Conservation (phyloP, 37 sponge, comb jelly and placozoan species). For the Chondrosia reniformis region DNA sequence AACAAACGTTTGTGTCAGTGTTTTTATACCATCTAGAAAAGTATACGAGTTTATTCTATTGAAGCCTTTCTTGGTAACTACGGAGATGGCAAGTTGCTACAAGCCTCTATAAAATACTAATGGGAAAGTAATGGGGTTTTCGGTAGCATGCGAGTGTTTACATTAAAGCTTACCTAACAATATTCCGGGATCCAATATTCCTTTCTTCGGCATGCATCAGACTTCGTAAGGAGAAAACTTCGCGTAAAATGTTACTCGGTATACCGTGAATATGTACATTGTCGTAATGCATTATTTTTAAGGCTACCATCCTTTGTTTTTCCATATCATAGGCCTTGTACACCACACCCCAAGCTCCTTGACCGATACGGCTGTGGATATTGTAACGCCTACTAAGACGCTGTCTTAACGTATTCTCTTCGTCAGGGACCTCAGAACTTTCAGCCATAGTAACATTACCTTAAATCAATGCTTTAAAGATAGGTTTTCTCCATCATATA, state of each 20-base stretch:
- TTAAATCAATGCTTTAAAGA: no score
- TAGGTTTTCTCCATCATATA: no score
- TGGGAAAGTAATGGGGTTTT: no score
- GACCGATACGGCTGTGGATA: conserved; percentile 1
- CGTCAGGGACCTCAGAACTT: no score
- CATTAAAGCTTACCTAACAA: not conserved
- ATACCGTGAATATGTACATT: conserved; percentile 12
- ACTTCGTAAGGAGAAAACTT: conserved; percentile 1
- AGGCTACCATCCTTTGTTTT: not conserved
- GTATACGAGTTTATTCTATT: no score
- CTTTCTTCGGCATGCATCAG: not conserved
- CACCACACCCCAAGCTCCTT: conserved; percentile 15
- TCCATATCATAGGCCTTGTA: conserved; percentile 22
- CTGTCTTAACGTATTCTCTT: not conserved
- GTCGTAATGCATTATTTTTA: conserved; percentile 20
- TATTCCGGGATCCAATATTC: no score
- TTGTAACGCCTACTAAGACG: conserved; percentile 12
- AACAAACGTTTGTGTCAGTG: no score
- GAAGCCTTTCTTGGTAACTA: no score
- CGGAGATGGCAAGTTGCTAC: no score
- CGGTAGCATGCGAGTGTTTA: not conserved
- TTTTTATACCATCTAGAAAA: no score
- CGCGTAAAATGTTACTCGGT: conserved; percentile 9
- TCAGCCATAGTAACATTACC: no score
- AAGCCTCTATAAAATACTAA: no score